Percentiles rank a stretch among this genome's conserved stretches.
These are phyloP conservation scores for Caenorhabditis doughertyi DNA, from an alignment of 2,888 invertebrate genomes.

Conservation along the genomic window DNA sequence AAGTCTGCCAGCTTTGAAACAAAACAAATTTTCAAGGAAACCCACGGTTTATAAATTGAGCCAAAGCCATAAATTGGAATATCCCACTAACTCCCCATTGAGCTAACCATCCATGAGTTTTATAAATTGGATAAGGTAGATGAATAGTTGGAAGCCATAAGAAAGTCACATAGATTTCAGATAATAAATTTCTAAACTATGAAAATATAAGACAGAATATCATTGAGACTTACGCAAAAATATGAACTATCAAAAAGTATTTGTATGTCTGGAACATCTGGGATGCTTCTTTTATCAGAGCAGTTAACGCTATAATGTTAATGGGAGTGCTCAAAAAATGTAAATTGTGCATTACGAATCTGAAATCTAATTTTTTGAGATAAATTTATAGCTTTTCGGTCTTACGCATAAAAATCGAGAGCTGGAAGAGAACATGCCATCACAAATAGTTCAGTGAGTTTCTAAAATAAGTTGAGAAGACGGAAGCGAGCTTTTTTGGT, in stretches of 20 bases:
- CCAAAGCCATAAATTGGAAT: constrained; percentile 15
- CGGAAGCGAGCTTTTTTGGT: too few species aligned
- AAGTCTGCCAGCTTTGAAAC: too few species aligned
- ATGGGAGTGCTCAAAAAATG: constrained; percentile 34
- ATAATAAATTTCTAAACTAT: constrained; percentile 19
- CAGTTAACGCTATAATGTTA: background rate
- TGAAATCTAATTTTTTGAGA: too few species aligned
- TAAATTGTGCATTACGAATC: constrained; percentile 21
- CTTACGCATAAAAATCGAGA: too few species aligned
- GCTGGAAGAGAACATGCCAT: too few species aligned
- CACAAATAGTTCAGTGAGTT: too few species aligned
- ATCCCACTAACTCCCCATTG: constrained; percentile 28
- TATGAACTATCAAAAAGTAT: constrained; percentile 32
- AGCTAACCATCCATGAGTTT: constrained; percentile 8
- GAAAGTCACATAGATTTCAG: constrained; percentile 28
- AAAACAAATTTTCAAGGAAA: background rate
- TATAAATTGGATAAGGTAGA: constrained; percentile 11
- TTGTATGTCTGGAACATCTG: constrained; percentile 17
- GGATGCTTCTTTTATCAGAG: constrained; percentile 6
- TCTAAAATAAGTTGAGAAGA: too few species aligned
- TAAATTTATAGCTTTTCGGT: too few species aligned
- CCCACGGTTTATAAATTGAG: constrained; percentile 2
- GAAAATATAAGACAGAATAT: background rate
- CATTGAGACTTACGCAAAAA: background rate
- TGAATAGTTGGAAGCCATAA: constrained; percentile 33